Conservation (phyloP, 1,140 invertebrate species). For the Bombus cullumanus region DNA sequence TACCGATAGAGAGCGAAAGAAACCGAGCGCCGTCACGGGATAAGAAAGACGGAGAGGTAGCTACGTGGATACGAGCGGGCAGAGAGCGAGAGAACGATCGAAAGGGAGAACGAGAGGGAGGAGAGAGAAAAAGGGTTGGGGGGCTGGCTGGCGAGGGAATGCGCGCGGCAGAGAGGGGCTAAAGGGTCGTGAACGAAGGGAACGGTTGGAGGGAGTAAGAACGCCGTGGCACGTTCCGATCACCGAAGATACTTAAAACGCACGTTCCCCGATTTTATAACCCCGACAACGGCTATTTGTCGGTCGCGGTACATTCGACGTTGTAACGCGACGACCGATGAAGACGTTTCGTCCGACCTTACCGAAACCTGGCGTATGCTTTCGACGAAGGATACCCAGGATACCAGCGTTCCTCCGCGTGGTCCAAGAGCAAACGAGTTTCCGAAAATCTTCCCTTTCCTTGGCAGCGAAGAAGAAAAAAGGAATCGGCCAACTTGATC, state of each 20-base stretch:
- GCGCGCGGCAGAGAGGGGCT: background rate
- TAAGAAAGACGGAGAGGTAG: background rate
- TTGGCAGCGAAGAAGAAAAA: background rate
- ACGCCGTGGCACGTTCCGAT: slow-evolving; percentile 52
- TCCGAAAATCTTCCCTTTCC: background rate
- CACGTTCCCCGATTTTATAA: slow-evolving; percentile 56
- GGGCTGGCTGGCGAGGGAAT: background rate
- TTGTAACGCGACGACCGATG: slow-evolving; percentile 43
- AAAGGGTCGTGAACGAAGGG: background rate
- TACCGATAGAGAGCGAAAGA: slow-evolving; percentile 8
- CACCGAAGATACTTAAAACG: slow-evolving; percentile 49
- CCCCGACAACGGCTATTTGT: slow-evolving; percentile 53
- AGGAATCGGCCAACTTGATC: background rate
- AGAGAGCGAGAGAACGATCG: background rate
- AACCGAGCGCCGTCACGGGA: background rate
- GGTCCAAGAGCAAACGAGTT: background rate
- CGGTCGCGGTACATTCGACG: slow-evolving; percentile 29
- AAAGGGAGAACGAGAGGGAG: background rate
- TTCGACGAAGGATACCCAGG: background rate
- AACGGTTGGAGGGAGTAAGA: background rate
- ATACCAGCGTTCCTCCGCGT: background rate
- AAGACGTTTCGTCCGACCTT: slow-evolving; percentile 52
- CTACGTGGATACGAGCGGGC: background rate
- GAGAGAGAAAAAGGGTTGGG: background rate
- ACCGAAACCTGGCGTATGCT: background rate